Evolutionary conservation across 2,113 vertebrate species (phyloP), one percentile per base, ranked within the genome.

Genomic region (Pelvicachromis taeniatus): DNA sequence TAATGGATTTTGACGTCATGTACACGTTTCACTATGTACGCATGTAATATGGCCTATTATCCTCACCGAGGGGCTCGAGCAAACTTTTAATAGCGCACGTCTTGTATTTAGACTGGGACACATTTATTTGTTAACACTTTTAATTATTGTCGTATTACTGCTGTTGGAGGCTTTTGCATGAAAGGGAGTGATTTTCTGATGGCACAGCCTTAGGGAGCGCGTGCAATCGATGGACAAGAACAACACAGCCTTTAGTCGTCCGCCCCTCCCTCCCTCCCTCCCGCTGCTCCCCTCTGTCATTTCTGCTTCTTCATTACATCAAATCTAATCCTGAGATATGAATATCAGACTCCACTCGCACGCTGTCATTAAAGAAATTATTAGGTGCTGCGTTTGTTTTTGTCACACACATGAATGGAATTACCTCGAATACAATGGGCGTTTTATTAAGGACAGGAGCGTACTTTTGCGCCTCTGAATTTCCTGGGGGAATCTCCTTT

Each of bases 401-500:
- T 86, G 88, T 93, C 85, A 92, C 90, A 87, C 90, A 75, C 90
- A 90, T 85, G 77, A 93, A 84, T 91, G 83, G 92, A 91, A 91
- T 93, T 95, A 90, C 65, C 89, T 85, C 19, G 80, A 94, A 84
- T 81, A 87, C 86, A 89, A 85, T 83, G 35, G 87, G 48, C 33
- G 16, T 91, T 90, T 91, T 89, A 82, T 94, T 94, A 90, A 86
- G 92, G 89, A 89, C 85, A 55, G 52, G 79, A 84, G 88, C 79
- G 56, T 85, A 83, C 85, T 93, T 91, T 90, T 63, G 56, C 89
- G 68, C 13, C 85, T 80, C 79, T 85, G 52, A 42, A 83, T 89
- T 91, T 92, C 93, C 93, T 86, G 65, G 50, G 95, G 88, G 90
- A 92, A 87, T 94, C 91, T 92, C 87, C 85, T 83, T 91, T 93